phyloP scores from a whole-genome alignment of 2,797 vertebrate genomes.

The Semotilus atromaculatus region DNA sequence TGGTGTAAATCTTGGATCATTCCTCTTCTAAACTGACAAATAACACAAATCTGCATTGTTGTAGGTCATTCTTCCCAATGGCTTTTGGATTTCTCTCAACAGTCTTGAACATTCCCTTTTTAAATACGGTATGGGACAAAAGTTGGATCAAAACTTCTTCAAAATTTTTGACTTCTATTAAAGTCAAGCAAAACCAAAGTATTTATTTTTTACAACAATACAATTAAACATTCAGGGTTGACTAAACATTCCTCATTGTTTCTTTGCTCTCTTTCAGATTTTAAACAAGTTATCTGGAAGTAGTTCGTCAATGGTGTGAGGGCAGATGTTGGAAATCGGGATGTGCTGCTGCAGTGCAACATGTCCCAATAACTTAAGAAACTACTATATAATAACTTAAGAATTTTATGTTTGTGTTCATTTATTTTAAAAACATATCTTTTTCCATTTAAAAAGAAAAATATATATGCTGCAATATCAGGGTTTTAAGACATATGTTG shows the following conservation, averaged over 20 bases:
- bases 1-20: neutral
- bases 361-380: neutral
- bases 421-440: neutral
- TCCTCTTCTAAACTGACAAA: neutral
- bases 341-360: neutral
- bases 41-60: neutral
- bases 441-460: neutral
- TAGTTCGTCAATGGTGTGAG: slow-evolving; percentile 82
- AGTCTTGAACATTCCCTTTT: slow-evolving; percentile 77
- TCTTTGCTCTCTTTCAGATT: slow-evolving; percentile 69
- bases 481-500: neutral
- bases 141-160: neutral
- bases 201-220: neutral
- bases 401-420: neutral
- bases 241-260: neutral
- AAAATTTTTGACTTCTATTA: no score
- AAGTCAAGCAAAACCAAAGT: neutral
- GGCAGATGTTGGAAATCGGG: neutral
- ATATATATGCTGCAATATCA: neutral
- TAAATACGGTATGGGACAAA: slow-evolving; percentile 73
- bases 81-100: slow-evolving; percentile 82
- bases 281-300: slow-evolving; percentile 77
- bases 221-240: neutral
- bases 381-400: neutral
- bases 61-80: slow-evolving; percentile 87